Evolutionary conservation across 2,797 vertebrate species (phyloP).

Genomic region (Rhinella marina): DNA sequence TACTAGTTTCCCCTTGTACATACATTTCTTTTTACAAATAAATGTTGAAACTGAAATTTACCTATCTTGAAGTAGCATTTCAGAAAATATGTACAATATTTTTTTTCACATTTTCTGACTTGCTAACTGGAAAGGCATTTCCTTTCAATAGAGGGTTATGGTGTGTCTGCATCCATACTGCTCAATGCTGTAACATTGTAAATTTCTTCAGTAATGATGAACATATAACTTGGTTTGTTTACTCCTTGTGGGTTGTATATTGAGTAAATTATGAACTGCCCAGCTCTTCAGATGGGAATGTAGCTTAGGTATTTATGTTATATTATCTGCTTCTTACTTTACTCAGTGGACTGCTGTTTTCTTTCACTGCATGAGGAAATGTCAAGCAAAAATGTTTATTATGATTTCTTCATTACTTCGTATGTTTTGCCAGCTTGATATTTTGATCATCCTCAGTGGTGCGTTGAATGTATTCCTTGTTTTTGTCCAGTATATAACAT

Average conservation of each 20-base stretch:
- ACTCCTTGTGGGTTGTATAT: slow-evolving; percentile 10
- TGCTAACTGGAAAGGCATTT: slow-evolving; percentile 1
- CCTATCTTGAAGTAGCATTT: slow-evolving; percentile 17
- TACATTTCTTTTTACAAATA: slow-evolving; percentile 44
- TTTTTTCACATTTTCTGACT: background rate
- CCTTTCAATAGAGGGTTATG: background rate
- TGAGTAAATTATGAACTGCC: slow-evolving; percentile 15
- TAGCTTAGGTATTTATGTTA: slow-evolving; percentile 48
- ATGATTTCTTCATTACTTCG: slow-evolving; percentile 53
- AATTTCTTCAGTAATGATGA: background rate
- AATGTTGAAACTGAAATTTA: slow-evolving; percentile 10
- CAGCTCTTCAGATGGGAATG: slow-evolving; percentile 40
- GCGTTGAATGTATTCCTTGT: slow-evolving; percentile 13
- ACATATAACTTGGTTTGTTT: slow-evolving; percentile 16
- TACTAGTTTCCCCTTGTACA: background rate
- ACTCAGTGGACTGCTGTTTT: slow-evolving; percentile 48
- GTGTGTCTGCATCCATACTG: background rate
- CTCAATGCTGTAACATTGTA: background rate
- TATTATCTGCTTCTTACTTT: slow-evolving; percentile 52
- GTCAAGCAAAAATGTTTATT: slow-evolving; percentile 58
- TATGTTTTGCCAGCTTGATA: slow-evolving; percentile 52
- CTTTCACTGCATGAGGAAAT: slow-evolving; percentile 59
- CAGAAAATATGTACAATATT: slow-evolving; percentile 42
- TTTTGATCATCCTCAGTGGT: slow-evolving; percentile 37
- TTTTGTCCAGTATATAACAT: slow-evolving; percentile 11